These are phyloP conservation scores for Dinomys branickii DNA, from an alignment of 2,113 vertebrate species.

Conservation along the genomic window DNA sequence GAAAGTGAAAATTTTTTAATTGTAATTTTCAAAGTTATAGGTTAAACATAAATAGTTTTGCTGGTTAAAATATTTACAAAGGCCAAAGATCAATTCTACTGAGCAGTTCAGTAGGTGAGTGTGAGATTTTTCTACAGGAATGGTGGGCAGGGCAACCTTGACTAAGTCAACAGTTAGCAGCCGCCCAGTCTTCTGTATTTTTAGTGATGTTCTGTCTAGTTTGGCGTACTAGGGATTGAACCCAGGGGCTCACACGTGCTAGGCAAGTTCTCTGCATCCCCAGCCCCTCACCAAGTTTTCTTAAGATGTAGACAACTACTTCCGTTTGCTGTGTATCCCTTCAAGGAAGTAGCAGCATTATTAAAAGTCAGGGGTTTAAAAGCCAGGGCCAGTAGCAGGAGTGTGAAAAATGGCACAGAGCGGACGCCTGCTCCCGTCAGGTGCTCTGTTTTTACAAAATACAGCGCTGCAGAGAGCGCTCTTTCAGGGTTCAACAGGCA, in stretches of 20 bases:
- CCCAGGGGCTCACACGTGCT: background rate
- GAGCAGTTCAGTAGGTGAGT: background rate
- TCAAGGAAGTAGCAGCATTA: background rate
- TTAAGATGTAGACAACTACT: background rate
- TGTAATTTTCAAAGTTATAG: background rate
- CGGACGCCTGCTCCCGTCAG: background rate
- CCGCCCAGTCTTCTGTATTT: background rate
- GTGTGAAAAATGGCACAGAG: background rate
- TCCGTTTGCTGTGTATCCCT: background rate
- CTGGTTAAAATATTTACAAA: conserved; percentile 6
- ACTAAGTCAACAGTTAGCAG: background rate
- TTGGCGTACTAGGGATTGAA: background rate
- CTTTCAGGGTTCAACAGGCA: background rate
- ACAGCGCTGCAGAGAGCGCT: rapidly evolving
- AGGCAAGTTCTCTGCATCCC: background rate
- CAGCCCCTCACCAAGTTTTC: background rate
- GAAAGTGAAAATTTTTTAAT: background rate
- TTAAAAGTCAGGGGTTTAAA: background rate
- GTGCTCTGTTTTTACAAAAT: background rate
- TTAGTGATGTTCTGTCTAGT: background rate
- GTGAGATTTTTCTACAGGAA: background rate
- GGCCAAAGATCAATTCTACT: background rate
- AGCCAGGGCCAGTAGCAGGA: background rate
- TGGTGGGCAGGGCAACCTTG: background rate
- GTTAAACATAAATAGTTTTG: background rate